Conservation (phyloP, 2,888 invertebrate genomes). For the Muscina levida region DNA sequence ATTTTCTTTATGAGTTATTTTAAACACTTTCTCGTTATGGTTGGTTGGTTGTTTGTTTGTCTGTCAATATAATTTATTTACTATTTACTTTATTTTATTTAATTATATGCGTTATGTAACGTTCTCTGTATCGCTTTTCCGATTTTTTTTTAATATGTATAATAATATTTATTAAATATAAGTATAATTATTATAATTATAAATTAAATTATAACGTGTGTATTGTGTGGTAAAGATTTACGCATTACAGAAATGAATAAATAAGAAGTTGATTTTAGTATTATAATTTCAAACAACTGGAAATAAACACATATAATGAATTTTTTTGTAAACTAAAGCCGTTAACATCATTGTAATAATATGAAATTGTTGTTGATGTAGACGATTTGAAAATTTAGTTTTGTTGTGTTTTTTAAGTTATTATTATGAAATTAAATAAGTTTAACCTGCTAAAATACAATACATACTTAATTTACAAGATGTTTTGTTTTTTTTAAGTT, state of each 20-base stretch:
- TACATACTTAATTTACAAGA: conserved; percentile 29
- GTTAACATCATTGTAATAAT: conserved; percentile 34
- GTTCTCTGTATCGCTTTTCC: conserved; percentile 37
- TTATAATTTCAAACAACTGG: background rate
- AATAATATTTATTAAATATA: conserved; percentile 50
- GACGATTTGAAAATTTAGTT: conserved; percentile 23
- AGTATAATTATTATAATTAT: conserved; percentile 65
- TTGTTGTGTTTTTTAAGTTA: conserved; percentile 15
- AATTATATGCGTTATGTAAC: conserved; percentile 52
- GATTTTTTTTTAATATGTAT: conserved; percentile 46
- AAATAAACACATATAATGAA: background rate
- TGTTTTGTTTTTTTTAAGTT: conserved; percentile 1
- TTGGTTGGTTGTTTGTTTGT: conserved; percentile 12
- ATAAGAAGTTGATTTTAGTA: background rate
- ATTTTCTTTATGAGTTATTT: conserved; percentile 43
- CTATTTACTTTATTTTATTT: conserved; percentile 42
- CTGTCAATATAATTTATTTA: conserved; percentile 58
- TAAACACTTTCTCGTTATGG: conserved; percentile 40
- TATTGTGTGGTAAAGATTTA: conserved; percentile 50
- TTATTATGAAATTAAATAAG: conserved; percentile 9
- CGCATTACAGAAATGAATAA: background rate
- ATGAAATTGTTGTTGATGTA: conserved; percentile 22
- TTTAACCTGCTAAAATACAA: conserved; percentile 46
- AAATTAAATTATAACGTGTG: conserved; percentile 52
- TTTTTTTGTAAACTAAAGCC: conserved; percentile 16